Percentiles rank a stretch among this genome's conserved stretches.
Evolutionary conservation across 2,797 vertebrate species (phyloP).

Genomic region (Phoeniculus purpureus): DNA sequence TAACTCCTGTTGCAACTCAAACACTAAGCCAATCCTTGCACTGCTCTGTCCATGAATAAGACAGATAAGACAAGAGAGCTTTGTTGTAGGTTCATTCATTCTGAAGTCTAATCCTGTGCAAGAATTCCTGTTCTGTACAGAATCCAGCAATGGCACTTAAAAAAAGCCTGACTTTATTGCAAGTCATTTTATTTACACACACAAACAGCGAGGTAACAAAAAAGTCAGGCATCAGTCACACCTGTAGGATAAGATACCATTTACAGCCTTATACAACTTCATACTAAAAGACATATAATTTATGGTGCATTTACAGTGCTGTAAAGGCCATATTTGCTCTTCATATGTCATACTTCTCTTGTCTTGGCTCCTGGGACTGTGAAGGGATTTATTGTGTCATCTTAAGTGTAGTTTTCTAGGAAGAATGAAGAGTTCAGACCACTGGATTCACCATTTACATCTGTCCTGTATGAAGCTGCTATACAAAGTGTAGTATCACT

Average conservation of each 20-base stretch:
- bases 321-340: conserved; percentile 61
- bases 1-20: background rate
- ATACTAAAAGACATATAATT: conserved; percentile 59
- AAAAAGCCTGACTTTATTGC: background rate
- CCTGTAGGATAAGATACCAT: conserved; percentile 43
- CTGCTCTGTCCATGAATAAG: background rate
- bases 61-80: too few relatives aligned
- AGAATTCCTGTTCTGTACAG: background rate
- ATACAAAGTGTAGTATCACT: background rate
- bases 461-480: background rate
- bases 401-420: conserved; percentile 51
- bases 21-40: background rate
- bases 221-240: conserved; percentile 39
- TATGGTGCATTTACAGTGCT: conserved; percentile 10
- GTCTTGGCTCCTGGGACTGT: conserved; percentile 7
- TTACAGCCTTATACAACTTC: conserved; percentile 44
- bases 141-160: background rate
- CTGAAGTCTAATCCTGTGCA: background rate
- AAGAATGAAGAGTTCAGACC: conserved; percentile 9
- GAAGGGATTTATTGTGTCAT: conserved; percentile 69
- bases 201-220: conserved; percentile 9
- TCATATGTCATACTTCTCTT: conserved; percentile 56
- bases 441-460: conserved; percentile 33
- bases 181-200: conserved; percentile 51
- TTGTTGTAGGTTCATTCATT: background rate